A percentile compares a stretch with the other conserved stretches of the same genome.
Evolutionary conservation across 2,113 vertebrate species (phyloP).

Genomic region (Labrus mixtus): DNA sequence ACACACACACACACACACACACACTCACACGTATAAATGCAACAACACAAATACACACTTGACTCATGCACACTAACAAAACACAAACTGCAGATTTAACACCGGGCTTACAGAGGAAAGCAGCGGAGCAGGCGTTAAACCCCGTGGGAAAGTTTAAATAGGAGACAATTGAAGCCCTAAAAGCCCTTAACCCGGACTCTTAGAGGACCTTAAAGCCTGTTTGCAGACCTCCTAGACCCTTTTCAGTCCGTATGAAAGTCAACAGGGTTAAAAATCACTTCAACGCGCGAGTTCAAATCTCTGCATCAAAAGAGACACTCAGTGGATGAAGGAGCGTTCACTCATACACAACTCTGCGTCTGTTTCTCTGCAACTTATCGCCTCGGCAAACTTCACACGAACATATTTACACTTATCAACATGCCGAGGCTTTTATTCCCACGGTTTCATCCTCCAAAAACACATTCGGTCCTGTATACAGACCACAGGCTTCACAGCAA

Average conservation of each 20-base stretch:
- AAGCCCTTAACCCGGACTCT: slow-evolving; percentile 55
- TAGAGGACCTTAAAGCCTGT: slow-evolving; percentile 40
- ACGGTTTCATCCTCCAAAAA: not conserved
- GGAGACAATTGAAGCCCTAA: slow-evolving; percentile 61
- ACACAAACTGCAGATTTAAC: slow-evolving; percentile 36
- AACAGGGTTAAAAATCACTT: slow-evolving; percentile 56
- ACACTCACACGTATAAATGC: slow-evolving; percentile 14
- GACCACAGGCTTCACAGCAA: too few species aligned
- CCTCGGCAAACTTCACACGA: not conserved
- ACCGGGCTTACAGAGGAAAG: slow-evolving; percentile 26
- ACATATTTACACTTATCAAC: not conserved
- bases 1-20: not conserved
- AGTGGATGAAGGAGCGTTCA: slow-evolving; percentile 31
- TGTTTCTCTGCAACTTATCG: not conserved
- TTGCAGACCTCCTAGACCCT: slow-evolving; percentile 26
- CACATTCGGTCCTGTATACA: too few species aligned
- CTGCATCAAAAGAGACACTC: slow-evolving; percentile 36
- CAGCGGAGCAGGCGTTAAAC: slow-evolving; percentile 42
- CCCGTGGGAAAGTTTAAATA: slow-evolving; percentile 76
- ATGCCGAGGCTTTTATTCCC: not conserved
- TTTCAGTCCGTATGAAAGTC: slow-evolving; percentile 37
- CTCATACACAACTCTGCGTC: not conserved
- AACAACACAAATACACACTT: not conserved
- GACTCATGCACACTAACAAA: slow-evolving; percentile 33
- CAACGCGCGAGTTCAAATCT: slow-evolving; percentile 26